A percentile compares a stretch with the other conserved stretches of the same genome.
These are phyloP conservation scores for Thecocarcelia acutangulata DNA, from an alignment of 2,888 invertebrate species.

Conservation along the genomic window DNA sequence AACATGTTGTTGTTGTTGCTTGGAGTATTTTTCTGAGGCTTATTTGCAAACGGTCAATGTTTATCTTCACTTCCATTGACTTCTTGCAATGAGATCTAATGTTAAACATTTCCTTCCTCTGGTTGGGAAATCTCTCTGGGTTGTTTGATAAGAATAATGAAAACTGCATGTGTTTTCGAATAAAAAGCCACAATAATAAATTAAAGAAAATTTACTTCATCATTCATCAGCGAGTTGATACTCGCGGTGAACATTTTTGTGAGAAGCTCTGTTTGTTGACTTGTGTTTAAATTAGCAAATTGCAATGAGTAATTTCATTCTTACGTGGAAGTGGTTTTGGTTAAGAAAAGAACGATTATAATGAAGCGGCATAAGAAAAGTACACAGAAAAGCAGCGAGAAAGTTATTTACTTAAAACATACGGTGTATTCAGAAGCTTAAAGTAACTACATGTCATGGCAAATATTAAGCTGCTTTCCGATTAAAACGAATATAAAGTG, in stretches of 20 bases:
- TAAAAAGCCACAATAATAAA: conserved; percentile 13
- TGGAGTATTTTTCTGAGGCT: conserved; percentile 8
- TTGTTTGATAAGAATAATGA: background rate
- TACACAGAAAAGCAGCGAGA: no score
- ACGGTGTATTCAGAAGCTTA: no score
- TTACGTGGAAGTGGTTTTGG: conserved; percentile 22
- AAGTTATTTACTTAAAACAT: no score
- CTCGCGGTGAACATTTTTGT: background rate
- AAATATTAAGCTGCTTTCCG: no score
- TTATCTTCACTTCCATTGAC: conserved; percentile 5
- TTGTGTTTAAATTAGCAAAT: background rate
- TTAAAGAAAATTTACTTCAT: conserved; percentile 6
- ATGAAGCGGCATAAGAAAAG: conserved; percentile 1
- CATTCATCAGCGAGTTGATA: conserved; percentile 2
- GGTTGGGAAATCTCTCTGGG: conserved; percentile 29
- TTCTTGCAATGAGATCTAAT: conserved; percentile 21
- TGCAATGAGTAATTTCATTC: background rate
- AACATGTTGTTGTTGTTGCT: background rate
- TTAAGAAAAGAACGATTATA: background rate
- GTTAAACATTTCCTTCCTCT: conserved; percentile 44
- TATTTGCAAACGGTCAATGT: conserved; percentile 42
- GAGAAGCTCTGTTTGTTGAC: background rate
- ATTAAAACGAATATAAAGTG: no score
- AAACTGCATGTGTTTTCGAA: background rate
- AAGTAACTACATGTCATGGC: no score